Conservation (phyloP, 2,113 vertebrate species). For the Hiodon tergisus region DNA sequence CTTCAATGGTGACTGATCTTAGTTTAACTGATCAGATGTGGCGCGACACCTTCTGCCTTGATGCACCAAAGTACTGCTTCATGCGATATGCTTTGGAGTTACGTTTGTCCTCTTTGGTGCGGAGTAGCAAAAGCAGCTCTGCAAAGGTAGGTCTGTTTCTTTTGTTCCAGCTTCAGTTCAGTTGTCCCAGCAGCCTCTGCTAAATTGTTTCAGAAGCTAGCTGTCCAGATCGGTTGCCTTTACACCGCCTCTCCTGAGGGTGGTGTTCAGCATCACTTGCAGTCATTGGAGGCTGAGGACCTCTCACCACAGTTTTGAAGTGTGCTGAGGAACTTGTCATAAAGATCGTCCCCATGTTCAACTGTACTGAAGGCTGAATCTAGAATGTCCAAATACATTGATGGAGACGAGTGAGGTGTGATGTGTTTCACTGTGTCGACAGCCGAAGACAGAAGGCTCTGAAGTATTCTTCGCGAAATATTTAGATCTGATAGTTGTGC, state of each 20-base stretch:
- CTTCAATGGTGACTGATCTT: not conserved
- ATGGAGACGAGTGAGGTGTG: not conserved
- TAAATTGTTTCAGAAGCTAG: conserved; percentile 17
- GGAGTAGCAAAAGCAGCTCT: conserved; percentile 23
- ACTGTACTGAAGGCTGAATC: conserved; percentile 11
- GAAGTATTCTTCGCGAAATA: no score
- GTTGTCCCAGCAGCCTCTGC: conserved; percentile 27
- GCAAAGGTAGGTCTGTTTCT: conserved; percentile 15
- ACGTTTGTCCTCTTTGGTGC: conserved; percentile 21
- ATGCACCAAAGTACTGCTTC: conserved; percentile 20
- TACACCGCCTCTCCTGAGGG: conserved; percentile 22
- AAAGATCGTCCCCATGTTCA: conserved; percentile 20
- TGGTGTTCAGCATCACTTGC: conserved; percentile 8
- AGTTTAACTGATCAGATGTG: no score
- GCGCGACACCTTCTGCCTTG: not conserved
- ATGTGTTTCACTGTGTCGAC: conserved; percentile 1
- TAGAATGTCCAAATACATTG: conserved; percentile 4
- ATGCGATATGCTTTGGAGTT: conserved; percentile 15
- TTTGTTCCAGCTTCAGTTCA: conserved; percentile 26
- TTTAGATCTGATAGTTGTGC: not conserved
- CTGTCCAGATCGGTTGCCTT: not conserved
- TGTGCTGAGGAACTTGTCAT: conserved; percentile 1
- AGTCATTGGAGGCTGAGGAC: conserved; percentile 4
- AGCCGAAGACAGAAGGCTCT: not conserved
- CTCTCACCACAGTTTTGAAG: conserved; percentile 9